Percentiles rank a stretch among this genome's conserved stretches.
These are phyloP conservation scores for Anas flavirostris DNA, from an alignment of 2,797 vertebrate species.

Conservation along the genomic window DNA sequence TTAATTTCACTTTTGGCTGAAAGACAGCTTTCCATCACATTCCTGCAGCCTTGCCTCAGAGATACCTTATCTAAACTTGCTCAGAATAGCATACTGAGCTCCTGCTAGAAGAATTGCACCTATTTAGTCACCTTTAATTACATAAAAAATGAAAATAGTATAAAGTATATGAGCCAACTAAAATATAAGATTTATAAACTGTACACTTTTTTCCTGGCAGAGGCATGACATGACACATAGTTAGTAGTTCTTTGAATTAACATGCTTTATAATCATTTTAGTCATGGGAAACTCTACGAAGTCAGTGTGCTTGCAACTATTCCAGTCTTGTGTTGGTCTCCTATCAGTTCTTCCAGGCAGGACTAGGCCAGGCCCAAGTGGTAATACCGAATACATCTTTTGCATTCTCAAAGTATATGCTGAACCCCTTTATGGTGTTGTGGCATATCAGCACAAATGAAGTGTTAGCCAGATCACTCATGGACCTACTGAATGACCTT, in stretches of 20 bases:
- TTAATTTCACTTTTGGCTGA: conserved; percentile 68
- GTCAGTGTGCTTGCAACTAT: not conserved
- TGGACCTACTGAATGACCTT: not conserved
- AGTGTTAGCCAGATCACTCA: not conserved
- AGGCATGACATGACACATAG: not conserved
- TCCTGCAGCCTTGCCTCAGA: conserved; percentile 58
- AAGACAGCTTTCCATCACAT: conserved; percentile 62
- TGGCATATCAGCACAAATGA: not conserved
- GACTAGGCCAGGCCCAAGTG: not conserved
- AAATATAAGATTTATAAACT: conserved; percentile 35
- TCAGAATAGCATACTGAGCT: conserved; percentile 43
- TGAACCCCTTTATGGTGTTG: not conserved
- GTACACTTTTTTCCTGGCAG: not conserved
- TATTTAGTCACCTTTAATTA: conserved; percentile 59
- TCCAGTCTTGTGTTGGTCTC: not conserved
- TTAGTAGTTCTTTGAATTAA: not conserved
- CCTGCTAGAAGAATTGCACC: conserved; percentile 26
- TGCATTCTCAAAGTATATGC: not conserved
- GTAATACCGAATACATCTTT: not conserved
- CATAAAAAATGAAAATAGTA: conserved; percentile 49
- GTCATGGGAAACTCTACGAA: not conserved
- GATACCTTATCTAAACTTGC: conserved; percentile 25
- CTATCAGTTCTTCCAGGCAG: not conserved
- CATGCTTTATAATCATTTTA: not conserved
- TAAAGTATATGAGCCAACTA: conserved; percentile 20